phyloP scores from a whole-genome alignment of 1,140 invertebrate genomes.

The Drosophila neocordata region DNA sequence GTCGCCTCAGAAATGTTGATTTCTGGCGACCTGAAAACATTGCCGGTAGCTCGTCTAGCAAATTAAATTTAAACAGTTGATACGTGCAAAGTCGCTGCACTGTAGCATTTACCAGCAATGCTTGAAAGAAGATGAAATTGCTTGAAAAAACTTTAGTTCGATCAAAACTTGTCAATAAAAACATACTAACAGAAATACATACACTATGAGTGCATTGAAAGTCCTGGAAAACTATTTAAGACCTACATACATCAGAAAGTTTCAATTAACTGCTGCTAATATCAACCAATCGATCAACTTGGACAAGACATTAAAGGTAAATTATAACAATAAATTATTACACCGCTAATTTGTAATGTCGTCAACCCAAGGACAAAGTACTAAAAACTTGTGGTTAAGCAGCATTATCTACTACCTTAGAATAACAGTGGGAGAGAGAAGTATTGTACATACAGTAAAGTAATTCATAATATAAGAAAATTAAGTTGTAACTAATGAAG shows the following conservation, averaged over 20 bases:
- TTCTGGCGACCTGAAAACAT: conserved; percentile 73
- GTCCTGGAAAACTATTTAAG: conserved; percentile 12
- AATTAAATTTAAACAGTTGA: conserved; percentile 79
- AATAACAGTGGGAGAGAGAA: not conserved
- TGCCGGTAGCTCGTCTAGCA: conserved; percentile 41
- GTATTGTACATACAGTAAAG: too few relatives aligned
- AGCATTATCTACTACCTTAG: not conserved
- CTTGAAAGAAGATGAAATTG: conserved; percentile 43
- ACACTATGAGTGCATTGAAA: conserved; percentile 13
- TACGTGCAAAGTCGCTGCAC: conserved; percentile 60
- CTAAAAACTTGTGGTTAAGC: conserved; percentile 7
- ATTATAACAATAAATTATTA: conserved; percentile 23
- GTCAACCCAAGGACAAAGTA: conserved; percentile 30
- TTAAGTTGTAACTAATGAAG: too few relatives aligned
- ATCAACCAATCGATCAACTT: not conserved
- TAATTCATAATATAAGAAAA: too few relatives aligned
- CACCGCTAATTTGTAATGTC: conserved; percentile 48
- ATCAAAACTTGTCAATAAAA: conserved; percentile 48
- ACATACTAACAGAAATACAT: conserved; percentile 5
- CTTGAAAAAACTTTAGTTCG: conserved; percentile 32
- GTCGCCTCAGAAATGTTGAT: conserved; percentile 70
- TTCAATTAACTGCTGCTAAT: conserved; percentile 13
- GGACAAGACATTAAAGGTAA: not conserved
- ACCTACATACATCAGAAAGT: conserved; percentile 11
- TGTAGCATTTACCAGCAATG: conserved; percentile 31